Conservation (phyloP, 2,113 vertebrate genomes). For the Pithys albifrons region DNA sequence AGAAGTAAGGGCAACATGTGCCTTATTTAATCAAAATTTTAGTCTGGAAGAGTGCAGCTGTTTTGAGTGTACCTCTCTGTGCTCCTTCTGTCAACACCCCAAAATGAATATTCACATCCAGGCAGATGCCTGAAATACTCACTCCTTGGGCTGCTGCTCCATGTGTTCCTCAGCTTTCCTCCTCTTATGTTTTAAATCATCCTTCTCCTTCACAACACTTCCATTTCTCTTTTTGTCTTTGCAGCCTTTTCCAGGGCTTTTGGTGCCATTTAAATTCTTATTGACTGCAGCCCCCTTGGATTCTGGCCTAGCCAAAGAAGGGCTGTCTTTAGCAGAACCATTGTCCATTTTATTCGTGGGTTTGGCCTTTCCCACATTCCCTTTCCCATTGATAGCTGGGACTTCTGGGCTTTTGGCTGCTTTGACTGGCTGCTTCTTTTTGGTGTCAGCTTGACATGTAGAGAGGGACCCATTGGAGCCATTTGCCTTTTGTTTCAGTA, state of each 20-base stretch:
- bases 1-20: background rate
- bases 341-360: fast-evolving
- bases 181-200: slow-evolving; percentile 68
- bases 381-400: background rate
- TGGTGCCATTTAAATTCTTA: background rate
- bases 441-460: background rate
- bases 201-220: background rate
- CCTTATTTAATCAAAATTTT: background rate
- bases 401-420: background rate
- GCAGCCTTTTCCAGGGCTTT: background rate
- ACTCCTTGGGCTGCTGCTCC: slow-evolving; percentile 77
- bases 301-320: background rate
- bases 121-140: slow-evolving; percentile 27
- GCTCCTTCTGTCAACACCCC: background rate
- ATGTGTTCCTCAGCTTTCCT: slow-evolving; percentile 46
- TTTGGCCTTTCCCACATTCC: background rate
- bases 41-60: background rate
- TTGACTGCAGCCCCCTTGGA: background rate
- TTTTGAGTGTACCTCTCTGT: background rate
- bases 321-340: background rate
- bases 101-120: background rate
- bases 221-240: slow-evolving; percentile 45
- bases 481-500: slow-evolving; percentile 66
- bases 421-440: background rate
- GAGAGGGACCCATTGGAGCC: background rate